These are phyloP conservation scores for Aspidiotus destructor DNA, from an alignment of 2,888 invertebrate genomes.

Conservation along the genomic window DNA sequence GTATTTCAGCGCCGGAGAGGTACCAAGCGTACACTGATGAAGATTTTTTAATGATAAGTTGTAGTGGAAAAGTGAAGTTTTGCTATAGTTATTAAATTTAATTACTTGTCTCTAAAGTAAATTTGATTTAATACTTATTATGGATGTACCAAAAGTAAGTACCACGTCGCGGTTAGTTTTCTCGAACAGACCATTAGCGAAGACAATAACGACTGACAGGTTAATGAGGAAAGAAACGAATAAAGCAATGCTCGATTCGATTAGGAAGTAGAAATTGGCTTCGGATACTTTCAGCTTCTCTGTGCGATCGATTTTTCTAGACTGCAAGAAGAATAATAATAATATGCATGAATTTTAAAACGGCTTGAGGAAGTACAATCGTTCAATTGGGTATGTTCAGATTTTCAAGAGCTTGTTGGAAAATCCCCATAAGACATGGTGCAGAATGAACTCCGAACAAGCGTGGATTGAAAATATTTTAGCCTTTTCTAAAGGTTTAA, in stretches of 20 bases:
- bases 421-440: too few species aligned
- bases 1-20: too few species aligned
- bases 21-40: too few species aligned
- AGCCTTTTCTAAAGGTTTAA: too few species aligned
- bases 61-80: too few species aligned
- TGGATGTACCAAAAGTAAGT: constrained; percentile 41
- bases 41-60: too few species aligned
- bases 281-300: constrained; percentile 61
- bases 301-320: constrained; percentile 65
- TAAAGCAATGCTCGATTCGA: constrained; percentile 68
- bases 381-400: constrained; percentile 35
- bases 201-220: constrained; percentile 77
- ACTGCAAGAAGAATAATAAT: constrained; percentile 45
- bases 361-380: constrained; percentile 35
- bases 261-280: constrained; percentile 75
- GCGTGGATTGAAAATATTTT: too few species aligned
- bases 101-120: too few species aligned
- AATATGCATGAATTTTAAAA: not conserved
- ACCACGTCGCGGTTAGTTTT: constrained; percentile 61
- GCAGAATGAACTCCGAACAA: too few species aligned
- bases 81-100: too few species aligned
- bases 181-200: constrained; percentile 68
- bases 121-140: too few species aligned
- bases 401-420: too few species aligned
- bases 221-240: constrained; percentile 78